phyloP scores from a whole-genome alignment of 2,797 vertebrate genomes.

The Cichlasoma orientale region DNA sequence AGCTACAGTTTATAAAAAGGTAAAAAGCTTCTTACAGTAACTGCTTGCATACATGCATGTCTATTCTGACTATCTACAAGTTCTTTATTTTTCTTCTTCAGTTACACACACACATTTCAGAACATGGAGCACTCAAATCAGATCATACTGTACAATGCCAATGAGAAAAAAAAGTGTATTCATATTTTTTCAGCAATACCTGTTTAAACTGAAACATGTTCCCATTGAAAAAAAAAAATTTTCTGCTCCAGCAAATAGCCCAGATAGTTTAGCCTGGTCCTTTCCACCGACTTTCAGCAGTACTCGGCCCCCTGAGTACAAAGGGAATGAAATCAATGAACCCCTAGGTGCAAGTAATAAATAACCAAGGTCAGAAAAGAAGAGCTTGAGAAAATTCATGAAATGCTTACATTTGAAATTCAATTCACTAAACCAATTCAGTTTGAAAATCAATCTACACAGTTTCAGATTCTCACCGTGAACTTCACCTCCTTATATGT shows the following conservation, averaged over 20 bases:
- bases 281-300: background rate
- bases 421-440: background rate
- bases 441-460: background rate
- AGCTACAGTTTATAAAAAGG: background rate
- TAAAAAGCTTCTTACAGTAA: background rate
- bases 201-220: background rate
- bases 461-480: background rate
- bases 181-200: background rate
- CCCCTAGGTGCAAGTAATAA: background rate
- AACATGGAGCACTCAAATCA: background rate
- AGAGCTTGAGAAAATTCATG: background rate
- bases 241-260: background rate
- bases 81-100: background rate
- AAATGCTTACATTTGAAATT: background rate
- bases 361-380: background rate
- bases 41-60: background rate
- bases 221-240: background rate
- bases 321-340: background rate
- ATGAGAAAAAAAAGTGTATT: background rate
- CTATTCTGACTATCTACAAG: background rate
- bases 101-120: background rate
- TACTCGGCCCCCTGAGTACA: background rate
- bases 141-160: background rate
- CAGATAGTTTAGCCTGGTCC: background rate
- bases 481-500: background rate